Percentiles rank a stretch among this genome's conserved stretches.
Conservation (phyloP, 2,888 invertebrate genomes). For the Tenodera sinensis region DNA sequence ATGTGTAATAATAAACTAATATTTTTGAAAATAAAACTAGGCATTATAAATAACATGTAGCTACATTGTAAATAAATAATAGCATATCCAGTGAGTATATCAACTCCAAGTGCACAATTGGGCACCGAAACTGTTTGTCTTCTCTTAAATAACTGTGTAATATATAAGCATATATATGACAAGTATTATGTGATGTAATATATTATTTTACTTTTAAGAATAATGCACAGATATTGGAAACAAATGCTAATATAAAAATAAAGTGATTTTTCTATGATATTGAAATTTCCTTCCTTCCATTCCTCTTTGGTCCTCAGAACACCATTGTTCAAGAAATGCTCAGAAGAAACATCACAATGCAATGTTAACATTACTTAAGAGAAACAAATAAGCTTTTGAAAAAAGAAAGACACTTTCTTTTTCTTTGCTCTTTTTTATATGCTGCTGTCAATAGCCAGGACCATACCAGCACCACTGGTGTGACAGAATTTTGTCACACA, state of each 20-base stretch:
- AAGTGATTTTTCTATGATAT: background rate
- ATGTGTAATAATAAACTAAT: background rate
- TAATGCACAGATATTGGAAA: background rate
- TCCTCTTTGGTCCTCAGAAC: background rate
- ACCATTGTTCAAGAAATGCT: background rate
- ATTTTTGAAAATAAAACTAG: background rate
- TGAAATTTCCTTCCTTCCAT: background rate
- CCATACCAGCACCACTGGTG: too few species aligned
- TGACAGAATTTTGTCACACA: too few species aligned
- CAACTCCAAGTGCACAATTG: background rate
- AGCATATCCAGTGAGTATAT: background rate
- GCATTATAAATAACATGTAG: background rate
- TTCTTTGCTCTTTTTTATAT: too few species aligned
- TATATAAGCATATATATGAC: background rate
- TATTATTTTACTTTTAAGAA: background rate
- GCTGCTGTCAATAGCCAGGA: too few species aligned
- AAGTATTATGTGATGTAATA: background rate
- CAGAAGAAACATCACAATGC: too few species aligned
- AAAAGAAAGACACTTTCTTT: too few species aligned
- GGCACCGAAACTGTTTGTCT: background rate
- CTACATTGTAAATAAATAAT: background rate
- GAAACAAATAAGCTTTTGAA: too few species aligned
- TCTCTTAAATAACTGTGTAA: background rate
- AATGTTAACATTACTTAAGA: too few species aligned
- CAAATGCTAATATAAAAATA: background rate